Percentiles rank a stretch among this genome's conserved stretches.
phyloP scores from a whole-genome alignment of 1,140 invertebrate genomes.

The Elysia chlorotica region DNA sequence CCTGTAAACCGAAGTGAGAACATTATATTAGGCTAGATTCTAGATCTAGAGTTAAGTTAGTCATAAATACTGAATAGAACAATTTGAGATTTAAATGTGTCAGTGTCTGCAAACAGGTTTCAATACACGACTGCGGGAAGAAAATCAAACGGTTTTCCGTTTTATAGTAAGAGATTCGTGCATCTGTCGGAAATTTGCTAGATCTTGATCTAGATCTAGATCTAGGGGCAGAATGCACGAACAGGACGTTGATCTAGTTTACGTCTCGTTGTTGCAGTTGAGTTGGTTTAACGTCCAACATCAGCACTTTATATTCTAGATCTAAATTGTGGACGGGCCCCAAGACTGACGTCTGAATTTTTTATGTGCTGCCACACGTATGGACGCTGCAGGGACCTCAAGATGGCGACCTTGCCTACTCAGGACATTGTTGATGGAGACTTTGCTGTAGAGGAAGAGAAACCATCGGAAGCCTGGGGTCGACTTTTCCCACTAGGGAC shows the following conservation, averaged over 20 bases:
- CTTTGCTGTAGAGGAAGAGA: constrained; percentile 33
- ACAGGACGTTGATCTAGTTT: neutral
- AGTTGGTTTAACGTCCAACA: neutral
- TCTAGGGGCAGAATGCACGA: constrained; percentile 21
- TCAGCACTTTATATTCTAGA: neutral
- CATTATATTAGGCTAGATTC: too few species aligned
- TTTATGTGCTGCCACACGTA: neutral
- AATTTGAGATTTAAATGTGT: too few species aligned
- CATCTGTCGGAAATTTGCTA: too few species aligned
- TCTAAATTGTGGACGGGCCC: too few species aligned
- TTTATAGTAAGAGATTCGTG: too few species aligned
- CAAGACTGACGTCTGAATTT: neutral
- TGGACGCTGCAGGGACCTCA: neutral
- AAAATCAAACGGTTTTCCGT: too few species aligned
- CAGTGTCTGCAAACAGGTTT: too few species aligned
- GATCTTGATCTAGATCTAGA: too few species aligned
- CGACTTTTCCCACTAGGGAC: constrained; percentile 50
- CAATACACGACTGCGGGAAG: too few species aligned
- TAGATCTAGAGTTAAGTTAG: too few species aligned
- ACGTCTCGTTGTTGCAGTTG: neutral
- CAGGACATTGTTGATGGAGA: constrained; percentile 35
- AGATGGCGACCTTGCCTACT: constrained; percentile 30
- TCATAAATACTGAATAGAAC: too few species aligned
- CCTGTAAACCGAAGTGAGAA: too few species aligned
- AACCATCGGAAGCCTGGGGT: constrained; percentile 40